Conservation (phyloP, 2,797 vertebrate genomes). For the Buphagus erythrorhynchus region DNA sequence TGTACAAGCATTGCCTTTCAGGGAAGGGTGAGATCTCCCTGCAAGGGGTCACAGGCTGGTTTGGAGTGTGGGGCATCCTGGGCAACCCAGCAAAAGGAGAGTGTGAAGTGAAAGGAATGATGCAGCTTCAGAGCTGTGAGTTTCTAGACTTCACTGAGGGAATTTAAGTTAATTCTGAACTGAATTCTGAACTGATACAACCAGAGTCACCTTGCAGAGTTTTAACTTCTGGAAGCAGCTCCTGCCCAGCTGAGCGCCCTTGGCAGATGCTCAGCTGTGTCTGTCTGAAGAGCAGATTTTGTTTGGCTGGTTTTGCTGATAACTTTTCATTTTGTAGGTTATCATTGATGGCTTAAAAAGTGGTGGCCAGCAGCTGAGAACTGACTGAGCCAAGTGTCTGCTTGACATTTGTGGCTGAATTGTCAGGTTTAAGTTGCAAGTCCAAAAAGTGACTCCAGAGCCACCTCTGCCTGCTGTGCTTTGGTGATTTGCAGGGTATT, state of each 20-base stretch:
- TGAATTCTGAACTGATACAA: not conserved
- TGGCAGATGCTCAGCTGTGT: not conserved
- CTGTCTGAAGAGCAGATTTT: not conserved
- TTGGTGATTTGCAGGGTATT: not conserved
- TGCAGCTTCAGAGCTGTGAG: not conserved
- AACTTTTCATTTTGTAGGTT: too few relatives aligned
- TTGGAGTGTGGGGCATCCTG: accelerated
- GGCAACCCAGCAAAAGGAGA: accelerated
- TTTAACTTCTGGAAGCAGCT: not conserved
- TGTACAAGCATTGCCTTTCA: accelerated
- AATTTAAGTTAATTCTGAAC: not conserved
- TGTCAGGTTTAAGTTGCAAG: not conserved
- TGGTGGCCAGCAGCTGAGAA: not conserved
- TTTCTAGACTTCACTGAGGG: not conserved
- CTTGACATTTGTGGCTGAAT: not conserved
- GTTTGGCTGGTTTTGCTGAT: not conserved
- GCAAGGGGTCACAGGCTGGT: accelerated
- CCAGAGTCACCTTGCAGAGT: not conserved
- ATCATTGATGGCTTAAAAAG: not conserved
- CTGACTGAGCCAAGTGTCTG: not conserved
- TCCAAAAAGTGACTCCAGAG: not conserved
- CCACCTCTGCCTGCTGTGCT: not conserved
- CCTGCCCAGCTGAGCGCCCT: not conserved
- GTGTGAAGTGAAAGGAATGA: not conserved
- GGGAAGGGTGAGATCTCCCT: not conserved